phyloP scores from a whole-genome alignment of 2,888 invertebrate genomes.

The Cybosia mesomella region DNA sequence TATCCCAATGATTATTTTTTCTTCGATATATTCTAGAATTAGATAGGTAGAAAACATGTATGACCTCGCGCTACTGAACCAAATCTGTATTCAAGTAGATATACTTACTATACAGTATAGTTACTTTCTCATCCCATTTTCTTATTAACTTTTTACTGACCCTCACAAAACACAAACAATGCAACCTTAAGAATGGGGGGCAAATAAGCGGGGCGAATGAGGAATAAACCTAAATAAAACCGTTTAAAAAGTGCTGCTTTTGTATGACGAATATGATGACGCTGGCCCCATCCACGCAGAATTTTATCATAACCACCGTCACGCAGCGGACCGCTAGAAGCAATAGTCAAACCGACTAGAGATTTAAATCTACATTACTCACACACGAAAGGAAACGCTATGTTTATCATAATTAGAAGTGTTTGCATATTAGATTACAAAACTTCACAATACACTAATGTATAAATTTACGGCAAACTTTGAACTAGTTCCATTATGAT shows the following conservation, averaged over 20 bases:
- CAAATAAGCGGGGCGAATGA: not conserved
- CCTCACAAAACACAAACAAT: too few relatives aligned
- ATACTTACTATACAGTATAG: too few relatives aligned
- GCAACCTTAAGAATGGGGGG: not conserved
- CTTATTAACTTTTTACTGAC: too few relatives aligned
- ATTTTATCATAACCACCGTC: too few relatives aligned
- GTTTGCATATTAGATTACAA: not conserved
- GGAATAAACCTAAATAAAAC: not conserved
- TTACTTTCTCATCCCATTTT: too few relatives aligned
- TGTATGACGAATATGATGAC: too few relatives aligned
- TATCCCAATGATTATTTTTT: not conserved
- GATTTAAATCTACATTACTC: too few relatives aligned
- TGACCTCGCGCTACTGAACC: not conserved
- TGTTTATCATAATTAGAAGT: constrained; percentile 3
- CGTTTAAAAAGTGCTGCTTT: too few relatives aligned
- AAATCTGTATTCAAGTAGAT: not conserved
- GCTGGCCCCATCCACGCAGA: too few relatives aligned
- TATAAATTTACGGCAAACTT: not conserved
- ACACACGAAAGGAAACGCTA: not conserved
- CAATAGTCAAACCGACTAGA: too few relatives aligned
- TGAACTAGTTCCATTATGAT: not conserved
- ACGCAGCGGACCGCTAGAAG: too few relatives aligned
- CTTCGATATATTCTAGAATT: not conserved
- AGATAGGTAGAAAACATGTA: not conserved
- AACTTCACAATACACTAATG: not conserved